Percentiles rank a stretch among this genome's conserved stretches.
These are phyloP conservation scores for Aporrectodea caliginosa DNA, from an alignment of 1,140 invertebrate species.

Conservation along the genomic window DNA sequence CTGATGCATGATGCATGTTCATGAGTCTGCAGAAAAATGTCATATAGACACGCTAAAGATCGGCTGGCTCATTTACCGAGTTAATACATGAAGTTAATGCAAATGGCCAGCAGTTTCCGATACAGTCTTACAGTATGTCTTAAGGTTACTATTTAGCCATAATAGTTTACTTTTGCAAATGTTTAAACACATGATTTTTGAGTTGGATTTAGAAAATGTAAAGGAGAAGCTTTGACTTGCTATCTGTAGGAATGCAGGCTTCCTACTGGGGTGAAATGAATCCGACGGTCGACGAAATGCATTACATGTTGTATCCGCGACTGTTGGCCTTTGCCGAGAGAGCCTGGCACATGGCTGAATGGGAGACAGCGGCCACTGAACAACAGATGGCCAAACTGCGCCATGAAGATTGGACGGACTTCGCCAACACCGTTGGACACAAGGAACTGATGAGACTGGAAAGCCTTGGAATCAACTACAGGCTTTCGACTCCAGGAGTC, in stretches of 20 bases:
- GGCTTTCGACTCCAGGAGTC: conserved; percentile 44
- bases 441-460: conserved; percentile 45
- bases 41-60: too few species aligned
- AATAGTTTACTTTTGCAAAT: too few species aligned
- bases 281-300: conserved; percentile 37
- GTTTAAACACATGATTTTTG: too few species aligned
- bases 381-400: background rate
- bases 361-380: conserved; percentile 26
- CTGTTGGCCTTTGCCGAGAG: conserved; percentile 46
- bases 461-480: conserved; percentile 36
- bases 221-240: too few species aligned
- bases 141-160: too few species aligned
- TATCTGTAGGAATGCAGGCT: background rate
- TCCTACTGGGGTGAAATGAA: conserved; percentile 43
- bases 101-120: too few species aligned
- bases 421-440: conserved; percentile 38
- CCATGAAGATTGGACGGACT: conserved; percentile 39
- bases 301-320: conserved; percentile 45
- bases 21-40: too few species aligned
- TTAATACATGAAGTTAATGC: too few species aligned
- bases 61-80: too few species aligned
- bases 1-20: too few species aligned
- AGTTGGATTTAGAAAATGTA: too few species aligned
- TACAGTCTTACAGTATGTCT: too few species aligned
- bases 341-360: conserved; percentile 44